These are phyloP conservation scores for Turnix velox DNA, from an alignment of 2,113 vertebrate species.

Conservation along the genomic window DNA sequence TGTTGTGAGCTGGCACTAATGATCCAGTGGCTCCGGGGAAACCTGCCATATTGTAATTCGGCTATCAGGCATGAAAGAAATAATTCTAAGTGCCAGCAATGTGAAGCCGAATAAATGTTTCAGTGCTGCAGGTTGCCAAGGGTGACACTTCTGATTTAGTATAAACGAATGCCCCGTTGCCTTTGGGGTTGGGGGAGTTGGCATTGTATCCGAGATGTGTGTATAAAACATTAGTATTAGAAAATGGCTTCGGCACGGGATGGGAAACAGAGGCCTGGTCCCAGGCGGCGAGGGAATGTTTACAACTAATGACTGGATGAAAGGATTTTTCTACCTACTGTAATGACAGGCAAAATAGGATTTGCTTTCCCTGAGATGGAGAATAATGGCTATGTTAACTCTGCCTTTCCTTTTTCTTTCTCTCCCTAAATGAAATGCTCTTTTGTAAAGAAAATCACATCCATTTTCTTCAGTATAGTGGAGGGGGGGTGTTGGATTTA, in stretches of 20 bases:
- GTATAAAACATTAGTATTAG: constrained; percentile 85
- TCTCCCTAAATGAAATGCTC: constrained; percentile 78
- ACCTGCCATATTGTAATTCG: constrained; percentile 99
- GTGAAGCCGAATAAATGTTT: constrained; percentile 99
- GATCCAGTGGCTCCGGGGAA: constrained; percentile 95
- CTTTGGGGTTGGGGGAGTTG: constrained; percentile 85
- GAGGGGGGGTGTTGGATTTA: constrained; percentile 48
- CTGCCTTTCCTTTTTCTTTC: constrained; percentile 61
- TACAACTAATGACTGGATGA: constrained; percentile 82
- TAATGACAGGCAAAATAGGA: constrained; percentile 80
- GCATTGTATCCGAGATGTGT: constrained; percentile 80
- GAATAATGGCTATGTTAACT: constrained; percentile 80
- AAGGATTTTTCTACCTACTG: constrained; percentile 79
- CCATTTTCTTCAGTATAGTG: constrained; percentile 67
- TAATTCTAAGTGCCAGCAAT: constrained; percentile 99
- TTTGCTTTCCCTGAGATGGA: constrained; percentile 76
- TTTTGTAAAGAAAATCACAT: constrained; percentile 81
- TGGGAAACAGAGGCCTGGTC: constrained; percentile 77
- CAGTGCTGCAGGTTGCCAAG: constrained; percentile 94
- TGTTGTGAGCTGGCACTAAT: constrained; percentile 99
- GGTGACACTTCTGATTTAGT: constrained; percentile 99
- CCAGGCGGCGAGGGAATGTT: constrained; percentile 77
- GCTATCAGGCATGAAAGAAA: constrained; percentile 99
- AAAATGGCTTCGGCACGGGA: constrained; percentile 79
- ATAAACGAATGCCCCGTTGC: constrained; percentile 96